Conservation (phyloP, 1,140 invertebrate genomes). For the Solenopsis fugax region DNA sequence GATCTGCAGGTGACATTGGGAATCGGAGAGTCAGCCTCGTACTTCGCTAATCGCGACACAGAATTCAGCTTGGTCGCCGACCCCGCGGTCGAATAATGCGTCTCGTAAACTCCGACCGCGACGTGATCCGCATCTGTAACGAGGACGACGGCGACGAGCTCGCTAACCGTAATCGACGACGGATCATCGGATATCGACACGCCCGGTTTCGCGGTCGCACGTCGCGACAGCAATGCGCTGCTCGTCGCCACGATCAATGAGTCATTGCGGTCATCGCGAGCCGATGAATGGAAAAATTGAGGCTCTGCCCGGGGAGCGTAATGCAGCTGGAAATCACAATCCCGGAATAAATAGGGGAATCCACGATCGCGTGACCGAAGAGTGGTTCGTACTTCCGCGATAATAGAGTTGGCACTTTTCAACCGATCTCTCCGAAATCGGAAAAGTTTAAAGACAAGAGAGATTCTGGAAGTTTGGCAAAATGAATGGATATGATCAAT, state of each 20-base stretch:
- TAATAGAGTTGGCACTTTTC: background rate
- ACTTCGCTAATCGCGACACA: conserved; percentile 29
- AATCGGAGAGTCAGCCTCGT: conserved; percentile 21
- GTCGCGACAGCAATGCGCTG: background rate
- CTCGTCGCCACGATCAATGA: conserved; percentile 57
- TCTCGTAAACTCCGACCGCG: conserved; percentile 42
- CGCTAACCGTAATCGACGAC: conserved; percentile 37
- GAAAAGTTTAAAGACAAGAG: background rate
- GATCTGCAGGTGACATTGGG: conserved; percentile 14
- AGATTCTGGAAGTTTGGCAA: background rate
- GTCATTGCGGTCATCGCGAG: conserved; percentile 54
- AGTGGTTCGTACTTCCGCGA: background rate
- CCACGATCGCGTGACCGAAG: background rate
- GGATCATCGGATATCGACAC: conserved; percentile 53
- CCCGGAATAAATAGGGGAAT: background rate
- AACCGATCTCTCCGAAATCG: background rate
- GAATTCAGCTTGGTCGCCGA: conserved; percentile 44
- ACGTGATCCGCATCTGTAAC: conserved; percentile 56
- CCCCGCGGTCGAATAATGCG: conserved; percentile 50
- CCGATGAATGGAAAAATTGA: conserved; percentile 63
- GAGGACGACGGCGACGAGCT: conserved; percentile 27
- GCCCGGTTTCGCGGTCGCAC: conserved; percentile 52
- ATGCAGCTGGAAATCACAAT: conserved; percentile 7
- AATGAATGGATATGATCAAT: background rate
- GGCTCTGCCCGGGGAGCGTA: background rate